These are phyloP conservation scores for Zeus faber DNA, from an alignment of 2,113 vertebrate genomes.

Conservation along the genomic window DNA sequence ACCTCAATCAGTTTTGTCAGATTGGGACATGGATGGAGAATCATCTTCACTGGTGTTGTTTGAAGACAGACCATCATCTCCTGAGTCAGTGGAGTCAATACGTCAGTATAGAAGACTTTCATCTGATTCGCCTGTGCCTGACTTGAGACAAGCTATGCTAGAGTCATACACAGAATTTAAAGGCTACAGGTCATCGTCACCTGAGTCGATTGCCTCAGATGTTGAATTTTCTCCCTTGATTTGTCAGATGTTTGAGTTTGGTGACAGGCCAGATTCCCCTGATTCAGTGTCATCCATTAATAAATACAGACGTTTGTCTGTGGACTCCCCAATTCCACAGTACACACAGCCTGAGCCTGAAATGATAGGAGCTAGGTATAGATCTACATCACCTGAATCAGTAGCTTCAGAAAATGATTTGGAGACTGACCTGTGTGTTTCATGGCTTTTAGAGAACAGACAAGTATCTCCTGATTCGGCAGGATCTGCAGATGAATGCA, in stretches of 20 bases:
- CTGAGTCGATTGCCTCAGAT: conserved; percentile 47
- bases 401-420: too few species aligned
- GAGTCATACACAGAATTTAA: conserved; percentile 7
- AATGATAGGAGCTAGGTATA: too few species aligned
- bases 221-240: conserved; percentile 40
- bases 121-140: conserved; percentile 36
- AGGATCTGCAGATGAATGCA: conserved; percentile 23
- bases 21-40: conserved; percentile 26
- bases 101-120: conserved; percentile 15
- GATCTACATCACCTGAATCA: conserved; percentile 38
- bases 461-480: conserved; percentile 39
- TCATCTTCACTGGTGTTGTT: not conserved
- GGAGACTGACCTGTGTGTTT: too few species aligned
- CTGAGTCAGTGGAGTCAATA: conserved; percentile 14
- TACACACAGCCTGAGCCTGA: too few species aligned
- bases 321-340: too few species aligned
- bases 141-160: conserved; percentile 15
- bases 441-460: conserved; percentile 35
- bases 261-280: conserved; percentile 46
- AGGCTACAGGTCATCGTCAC: conserved; percentile 51
- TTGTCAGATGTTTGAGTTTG: conserved; percentile 9
- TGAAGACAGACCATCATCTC: conserved; percentile 36
- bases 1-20: conserved; percentile 33
- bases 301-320: too few species aligned
- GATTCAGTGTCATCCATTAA: conserved; percentile 42